Evolutionary conservation across 2,797 vertebrate genomes (phyloP).

Genomic region (Dendrocincla tyrannina): DNA sequence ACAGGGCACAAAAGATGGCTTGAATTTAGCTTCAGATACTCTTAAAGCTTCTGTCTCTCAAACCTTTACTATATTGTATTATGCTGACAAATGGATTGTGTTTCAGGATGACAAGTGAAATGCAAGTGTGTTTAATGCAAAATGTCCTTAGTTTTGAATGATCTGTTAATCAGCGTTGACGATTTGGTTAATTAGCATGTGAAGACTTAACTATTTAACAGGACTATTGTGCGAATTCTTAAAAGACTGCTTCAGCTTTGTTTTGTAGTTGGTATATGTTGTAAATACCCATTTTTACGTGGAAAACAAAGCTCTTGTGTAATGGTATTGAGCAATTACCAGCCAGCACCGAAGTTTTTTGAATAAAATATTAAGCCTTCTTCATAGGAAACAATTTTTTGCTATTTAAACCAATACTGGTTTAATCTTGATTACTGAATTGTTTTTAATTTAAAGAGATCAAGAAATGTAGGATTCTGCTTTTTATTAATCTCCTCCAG

Average conservation of each 20-base stretch:
- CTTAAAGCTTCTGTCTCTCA: constrained; percentile 62
- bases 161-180: constrained; percentile 66
- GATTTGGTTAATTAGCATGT: constrained; percentile 61
- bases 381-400: not conserved
- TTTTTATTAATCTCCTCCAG: constrained; percentile 31
- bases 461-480: not conserved
- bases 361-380: not conserved
- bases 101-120: constrained; percentile 61
- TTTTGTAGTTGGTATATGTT: not conserved
- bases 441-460: not conserved
- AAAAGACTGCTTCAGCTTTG: not conserved
- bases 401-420: not conserved
- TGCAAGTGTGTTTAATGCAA: constrained; percentile 49
- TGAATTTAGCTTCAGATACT: constrained; percentile 68
- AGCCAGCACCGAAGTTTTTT: not conserved
- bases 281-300: not conserved
- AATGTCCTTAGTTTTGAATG: constrained; percentile 47
- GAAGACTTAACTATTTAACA: constrained; percentile 59
- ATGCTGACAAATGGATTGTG: constrained; percentile 65
- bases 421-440: not conserved
- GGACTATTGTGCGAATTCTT: constrained; percentile 43
- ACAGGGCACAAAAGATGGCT: constrained; percentile 65
- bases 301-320: not conserved
- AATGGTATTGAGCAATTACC: not conserved
- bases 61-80: constrained; percentile 33